These are phyloP conservation scores for Idaea straminata DNA, from an alignment of 2,888 invertebrate species.

Conservation along the genomic window DNA sequence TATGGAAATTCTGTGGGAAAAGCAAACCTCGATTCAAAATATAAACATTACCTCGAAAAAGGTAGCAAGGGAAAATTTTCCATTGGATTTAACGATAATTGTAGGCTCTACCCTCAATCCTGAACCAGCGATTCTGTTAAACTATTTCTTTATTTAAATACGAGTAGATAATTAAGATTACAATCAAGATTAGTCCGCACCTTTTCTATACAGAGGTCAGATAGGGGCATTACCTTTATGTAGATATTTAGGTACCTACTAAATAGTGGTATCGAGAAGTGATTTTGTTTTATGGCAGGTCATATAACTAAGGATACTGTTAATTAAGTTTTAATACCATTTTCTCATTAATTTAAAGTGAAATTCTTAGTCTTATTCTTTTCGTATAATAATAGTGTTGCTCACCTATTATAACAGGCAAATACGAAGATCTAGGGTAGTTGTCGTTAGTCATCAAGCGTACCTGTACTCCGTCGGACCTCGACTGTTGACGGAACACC, in stretches of 20 bases:
- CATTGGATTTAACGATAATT: slow-evolving; percentile 26
- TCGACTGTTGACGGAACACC: too few relatives aligned
- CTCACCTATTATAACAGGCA: too few relatives aligned
- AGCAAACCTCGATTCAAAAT: slow-evolving; percentile 2
- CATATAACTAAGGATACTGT: not conserved
- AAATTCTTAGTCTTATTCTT: not conserved
- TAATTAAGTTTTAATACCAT: slow-evolving; percentile 6
- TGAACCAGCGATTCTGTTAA: slow-evolving; percentile 12
- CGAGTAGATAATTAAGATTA: slow-evolving; percentile 12
- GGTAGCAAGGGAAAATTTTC: slow-evolving; percentile 14
- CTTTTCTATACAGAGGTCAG: not conserved
- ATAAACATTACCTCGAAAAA: slow-evolving; percentile 8
- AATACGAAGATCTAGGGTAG: too few relatives aligned
- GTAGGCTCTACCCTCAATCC: slow-evolving; percentile 16
- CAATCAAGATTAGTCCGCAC: slow-evolving; percentile 9
- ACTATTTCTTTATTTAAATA: slow-evolving; percentile 16
- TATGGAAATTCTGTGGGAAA: slow-evolving; percentile 8
- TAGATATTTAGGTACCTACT: not conserved
- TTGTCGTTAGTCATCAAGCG: too few relatives aligned
- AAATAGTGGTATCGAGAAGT: not conserved
- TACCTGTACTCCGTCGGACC: too few relatives aligned
- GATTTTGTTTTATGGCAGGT: not conserved
- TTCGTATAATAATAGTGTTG: not conserved
- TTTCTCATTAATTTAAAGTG: not conserved
- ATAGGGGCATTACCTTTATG: slow-evolving; percentile 5